Evolutionary conservation across 2,113 vertebrate genomes (phyloP), one percentile per base, ranked within the genome.

Genomic region (Henicopernis longicauda): DNA sequence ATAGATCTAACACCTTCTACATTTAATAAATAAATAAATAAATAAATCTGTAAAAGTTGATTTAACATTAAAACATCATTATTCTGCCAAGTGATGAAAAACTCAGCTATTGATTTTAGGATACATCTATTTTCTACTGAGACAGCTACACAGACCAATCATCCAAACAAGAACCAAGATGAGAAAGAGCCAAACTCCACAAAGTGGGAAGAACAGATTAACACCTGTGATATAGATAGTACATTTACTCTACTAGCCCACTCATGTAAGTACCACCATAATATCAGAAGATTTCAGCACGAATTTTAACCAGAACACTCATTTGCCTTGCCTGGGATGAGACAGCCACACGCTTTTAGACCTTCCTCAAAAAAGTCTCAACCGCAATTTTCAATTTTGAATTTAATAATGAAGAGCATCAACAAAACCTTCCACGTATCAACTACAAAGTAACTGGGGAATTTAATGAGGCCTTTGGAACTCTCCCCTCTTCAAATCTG

Each of bases 191-290:
- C 22, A 47, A 52, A 67, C 6, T 5, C 22, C 45, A 70, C 3
- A 0, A 49, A 58, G 22, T 1, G 6, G 40, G 19, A 84, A 61
- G 34, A 66, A 40, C 44, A 57, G 7, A 47, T 55, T 27, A 6
- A 80, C 0, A 1, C 1, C 6, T 65, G 20, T 20, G 16, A 34
- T 21, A 4, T 1, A 89, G 38, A 13, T 2, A 58, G 36, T 4
- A 74, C 21, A 54, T 5, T 63, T 36, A 45, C n/a, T 44, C 47
- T 34, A 31, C 67, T 11, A 34, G 45, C 2, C 22, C 20, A 18
- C 29, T 58, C 29, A 9, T 6, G 1, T 14, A 57, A 69, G 12
- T 11, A 19, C 23, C 55, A 80, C 20, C 16, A 8, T 4, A 58
- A 4, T 6, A 73, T 3, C 54, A 63, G 19, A 80, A 34, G 26